Evolutionary conservation across 2,113 vertebrate species (phyloP).

Genomic region (Ctenodactylus gundi): DNA sequence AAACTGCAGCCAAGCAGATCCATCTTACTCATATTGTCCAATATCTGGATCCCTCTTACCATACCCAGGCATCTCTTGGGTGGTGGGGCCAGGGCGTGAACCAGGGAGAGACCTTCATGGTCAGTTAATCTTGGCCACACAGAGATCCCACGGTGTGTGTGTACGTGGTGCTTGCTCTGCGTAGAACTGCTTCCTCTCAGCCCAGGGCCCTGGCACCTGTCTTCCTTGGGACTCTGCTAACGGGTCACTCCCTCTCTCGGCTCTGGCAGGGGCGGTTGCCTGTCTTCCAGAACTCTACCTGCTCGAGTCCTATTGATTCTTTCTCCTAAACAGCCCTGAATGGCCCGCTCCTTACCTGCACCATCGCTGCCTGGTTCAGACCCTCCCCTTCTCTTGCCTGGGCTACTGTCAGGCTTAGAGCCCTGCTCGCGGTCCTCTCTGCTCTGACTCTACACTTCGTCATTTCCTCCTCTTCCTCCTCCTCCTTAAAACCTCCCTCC

Average conservation of each 20-base stretch:
- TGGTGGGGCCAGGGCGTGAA: neutral
- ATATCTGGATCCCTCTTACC: neutral
- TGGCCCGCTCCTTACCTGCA: neutral
- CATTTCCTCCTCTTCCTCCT: neutral
- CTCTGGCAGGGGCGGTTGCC: neutral
- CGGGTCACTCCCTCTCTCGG: neutral
- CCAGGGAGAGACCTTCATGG: neutral
- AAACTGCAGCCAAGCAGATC: neutral
- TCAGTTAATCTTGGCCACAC: neutral
- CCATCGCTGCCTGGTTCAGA: neutral
- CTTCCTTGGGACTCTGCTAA: neutral
- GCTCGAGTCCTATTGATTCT: neutral
- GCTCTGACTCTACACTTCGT: neutral
- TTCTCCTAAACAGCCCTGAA: neutral
- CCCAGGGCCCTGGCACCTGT: neutral
- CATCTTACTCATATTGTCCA: neutral
- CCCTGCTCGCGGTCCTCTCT: neutral
- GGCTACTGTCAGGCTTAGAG: neutral
- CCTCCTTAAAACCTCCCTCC: neutral
- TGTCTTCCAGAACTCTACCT: neutral
- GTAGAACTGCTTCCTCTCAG: neutral
- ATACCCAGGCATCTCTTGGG: neutral
- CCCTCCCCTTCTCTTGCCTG: neutral
- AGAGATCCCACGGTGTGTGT: rapidly evolving
- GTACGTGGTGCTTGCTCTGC: neutral